Conservation (phyloP, 2,797 vertebrate genomes). For the Mus spretus region DNA sequence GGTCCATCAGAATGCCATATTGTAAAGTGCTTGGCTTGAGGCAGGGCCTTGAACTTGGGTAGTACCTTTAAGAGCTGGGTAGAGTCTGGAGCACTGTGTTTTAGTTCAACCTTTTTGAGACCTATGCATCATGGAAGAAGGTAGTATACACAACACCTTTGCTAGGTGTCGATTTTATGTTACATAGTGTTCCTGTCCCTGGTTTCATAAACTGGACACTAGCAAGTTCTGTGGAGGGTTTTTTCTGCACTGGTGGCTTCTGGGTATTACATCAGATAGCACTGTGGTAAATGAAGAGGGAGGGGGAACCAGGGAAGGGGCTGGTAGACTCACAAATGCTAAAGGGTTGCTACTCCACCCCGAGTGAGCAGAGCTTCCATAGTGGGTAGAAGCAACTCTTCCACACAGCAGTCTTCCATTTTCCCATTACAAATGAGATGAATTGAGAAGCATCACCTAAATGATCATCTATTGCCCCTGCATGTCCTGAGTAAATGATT, state of each 20-base stretch:
- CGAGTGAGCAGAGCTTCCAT: conserved; percentile 27
- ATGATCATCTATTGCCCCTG: not conserved
- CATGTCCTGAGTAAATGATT: not conserved
- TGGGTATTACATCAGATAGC: conserved; percentile 8
- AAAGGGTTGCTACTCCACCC: not conserved
- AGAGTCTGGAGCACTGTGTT: not conserved
- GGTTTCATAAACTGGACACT: conserved; percentile 9
- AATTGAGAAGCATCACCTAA: not conserved
- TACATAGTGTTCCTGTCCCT: rapidly evolving
- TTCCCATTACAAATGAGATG: not conserved
- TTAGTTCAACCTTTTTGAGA: not conserved
- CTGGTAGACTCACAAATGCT: conserved; percentile 32
- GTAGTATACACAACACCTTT: not conserved
- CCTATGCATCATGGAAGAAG: not conserved
- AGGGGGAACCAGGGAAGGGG: conserved; percentile 20
- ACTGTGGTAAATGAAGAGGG: not conserved
- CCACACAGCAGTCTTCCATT: conserved; percentile 17
- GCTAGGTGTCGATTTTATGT: not conserved
- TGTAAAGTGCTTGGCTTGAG: not conserved
- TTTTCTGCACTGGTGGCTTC: not conserved
- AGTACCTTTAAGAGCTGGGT: not conserved
- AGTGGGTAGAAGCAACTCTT: not conserved
- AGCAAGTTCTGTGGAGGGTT: not conserved
- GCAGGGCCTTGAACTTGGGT: conserved; percentile 6
- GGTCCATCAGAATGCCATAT: not conserved